phyloP scores from a whole-genome alignment of 2,888 invertebrate species.

The Cheilosia vulpina region DNA sequence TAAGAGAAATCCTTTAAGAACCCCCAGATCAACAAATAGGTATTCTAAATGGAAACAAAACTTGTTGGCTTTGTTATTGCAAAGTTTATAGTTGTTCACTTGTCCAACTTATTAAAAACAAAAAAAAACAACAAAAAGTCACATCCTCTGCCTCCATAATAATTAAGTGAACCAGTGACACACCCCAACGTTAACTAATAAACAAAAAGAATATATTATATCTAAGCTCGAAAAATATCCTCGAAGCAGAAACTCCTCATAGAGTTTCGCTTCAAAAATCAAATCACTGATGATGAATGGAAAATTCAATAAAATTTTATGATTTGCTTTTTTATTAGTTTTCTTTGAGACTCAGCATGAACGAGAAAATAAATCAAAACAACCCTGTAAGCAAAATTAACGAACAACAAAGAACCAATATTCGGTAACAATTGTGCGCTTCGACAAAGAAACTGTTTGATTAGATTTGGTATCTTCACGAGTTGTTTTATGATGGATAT shows the following conservation, averaged over 20 bases:
- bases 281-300: constrained; percentile 6
- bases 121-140: no score
- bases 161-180: no score
- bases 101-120: no score
- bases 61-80: no score
- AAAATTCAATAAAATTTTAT: neutral
- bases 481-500: constrained; percentile 11
- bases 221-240: neutral
- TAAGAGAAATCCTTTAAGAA: no score
- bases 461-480: neutral
- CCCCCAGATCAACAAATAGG: no score
- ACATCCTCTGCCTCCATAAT: no score
- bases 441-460: constrained; percentile 34
- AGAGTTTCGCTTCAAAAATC: neutral
- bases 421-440: constrained; percentile 10
- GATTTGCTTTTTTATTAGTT: neutral
- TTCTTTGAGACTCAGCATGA: neutral
- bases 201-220: neutral
- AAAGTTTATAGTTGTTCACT: no score
- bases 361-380: neutral
- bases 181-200: neutral
- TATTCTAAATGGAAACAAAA: no score
- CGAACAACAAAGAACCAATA: neutral
- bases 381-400: neutral
- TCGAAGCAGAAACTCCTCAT: neutral